A percentile compares a stretch with the other conserved stretches of the same genome.
phyloP scores from a whole-genome alignment of 2,888 invertebrate genomes.

The Erebia palarica region DNA sequence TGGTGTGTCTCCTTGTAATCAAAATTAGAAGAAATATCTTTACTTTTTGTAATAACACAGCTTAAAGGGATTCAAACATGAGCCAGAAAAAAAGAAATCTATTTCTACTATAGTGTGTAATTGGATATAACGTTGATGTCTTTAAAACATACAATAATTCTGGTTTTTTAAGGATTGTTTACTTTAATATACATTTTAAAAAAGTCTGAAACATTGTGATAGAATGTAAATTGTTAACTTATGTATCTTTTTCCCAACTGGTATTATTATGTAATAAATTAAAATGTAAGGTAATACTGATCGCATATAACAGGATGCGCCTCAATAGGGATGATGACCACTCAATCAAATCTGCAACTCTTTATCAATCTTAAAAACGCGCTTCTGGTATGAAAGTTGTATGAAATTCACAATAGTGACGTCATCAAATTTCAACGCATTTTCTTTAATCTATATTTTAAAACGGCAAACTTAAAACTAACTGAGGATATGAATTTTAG shows the following conservation, averaged over 20 bases:
- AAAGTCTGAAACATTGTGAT: slow-evolving; percentile 70
- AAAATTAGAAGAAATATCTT: not conserved
- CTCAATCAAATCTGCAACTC: too few species aligned
- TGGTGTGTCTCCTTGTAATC: not conserved
- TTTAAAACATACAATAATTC: slow-evolving; percentile 39
- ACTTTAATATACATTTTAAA: slow-evolving; percentile 43
- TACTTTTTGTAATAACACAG: not conserved
- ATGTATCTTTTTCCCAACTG: slow-evolving; percentile 46
- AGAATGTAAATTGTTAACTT: slow-evolving; percentile 60
- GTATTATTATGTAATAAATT: slow-evolving; percentile 44
- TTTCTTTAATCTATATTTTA: too few species aligned
- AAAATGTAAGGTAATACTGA: slow-evolving; percentile 30
- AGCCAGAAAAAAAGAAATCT: not conserved
- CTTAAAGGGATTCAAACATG: not conserved
- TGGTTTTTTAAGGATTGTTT: slow-evolving; percentile 50
- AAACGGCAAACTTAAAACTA: too few species aligned
- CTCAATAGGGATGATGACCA: too few species aligned
- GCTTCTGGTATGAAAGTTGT: too few species aligned
- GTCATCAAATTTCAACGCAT: too few species aligned
- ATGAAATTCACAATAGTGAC: too few species aligned
- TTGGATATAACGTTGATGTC: not conserved
- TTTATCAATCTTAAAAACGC: too few species aligned
- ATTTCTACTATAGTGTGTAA: not conserved
- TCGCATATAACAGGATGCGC: not conserved
- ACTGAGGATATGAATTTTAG: too few species aligned